Base-by-base conservation (phyloP, 1,140 invertebrate genomes). In the Parapsyche elsis region DNA sequence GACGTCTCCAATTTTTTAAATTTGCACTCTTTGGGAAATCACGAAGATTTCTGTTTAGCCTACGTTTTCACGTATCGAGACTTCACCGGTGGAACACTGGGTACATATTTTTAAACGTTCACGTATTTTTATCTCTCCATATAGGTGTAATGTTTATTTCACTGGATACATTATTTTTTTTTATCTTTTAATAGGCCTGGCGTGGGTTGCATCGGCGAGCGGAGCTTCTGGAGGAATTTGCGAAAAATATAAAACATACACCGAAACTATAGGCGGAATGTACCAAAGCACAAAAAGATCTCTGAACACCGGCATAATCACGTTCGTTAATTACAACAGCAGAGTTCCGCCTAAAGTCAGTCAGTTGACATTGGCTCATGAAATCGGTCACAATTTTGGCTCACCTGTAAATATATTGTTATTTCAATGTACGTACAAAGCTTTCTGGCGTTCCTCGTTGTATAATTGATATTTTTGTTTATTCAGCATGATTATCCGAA, bases 1-100 rank as follows among this genome's bases (percentile, higher is more conserved):
- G 98, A 99, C 87, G 98, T 99, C 67, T 99, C 97, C 84, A 99
- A 99, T 90, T 99, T 99, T 88, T 90, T 99, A 53, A 99, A 99
- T 90, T 91, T 99, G 21, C 98, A 99, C 87, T 99, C 98, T 9
- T 90, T 99, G 67, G 94, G 95, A 26, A 97, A 99, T 90, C 98
- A 99, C 87, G 95, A 98, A 85, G 95, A 96, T 85, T 99, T 99
- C 89, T 99, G 99, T 88, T 91, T 99, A 53, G 98, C 98, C 9
- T 99, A 99, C 87, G 96, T 99, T 30, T 99, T 99, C 88, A 99
- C 99, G 0, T 99, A 99, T 87, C 92, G 95, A 84, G 98, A 99
- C 88, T 99, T 99, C 87, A 96, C 95, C 30, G 97, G 97, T 14
- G 98, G 98, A 59, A 99, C 98, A 14, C 89, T 99, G 64, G 91